Percentiles rank a stretch among this genome's conserved stretches.
phyloP scores from a whole-genome alignment of 2,797 vertebrate genomes.

The Ctenosaura bakeri region DNA sequence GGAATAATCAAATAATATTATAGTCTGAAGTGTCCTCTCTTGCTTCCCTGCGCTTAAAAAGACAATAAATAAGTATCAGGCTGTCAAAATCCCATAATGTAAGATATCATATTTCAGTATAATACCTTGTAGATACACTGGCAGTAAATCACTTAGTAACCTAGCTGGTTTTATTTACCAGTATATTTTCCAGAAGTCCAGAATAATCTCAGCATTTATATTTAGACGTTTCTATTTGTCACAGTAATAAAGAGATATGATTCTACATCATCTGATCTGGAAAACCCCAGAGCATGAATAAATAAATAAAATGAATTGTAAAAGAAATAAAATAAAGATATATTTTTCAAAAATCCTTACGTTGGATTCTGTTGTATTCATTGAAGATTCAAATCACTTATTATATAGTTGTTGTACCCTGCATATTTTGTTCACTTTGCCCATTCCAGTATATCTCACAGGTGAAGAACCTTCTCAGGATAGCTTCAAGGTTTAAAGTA shows the following conservation, averaged over 20 bases:
- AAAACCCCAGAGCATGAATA: neutral
- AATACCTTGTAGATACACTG: neutral
- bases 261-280: neutral
- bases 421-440: neutral
- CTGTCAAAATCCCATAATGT: conserved; percentile 7
- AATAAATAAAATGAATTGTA: neutral
- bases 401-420: neutral
- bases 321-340: neutral
- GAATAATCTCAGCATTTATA: neutral
- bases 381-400: neutral
- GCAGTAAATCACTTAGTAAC: neutral
- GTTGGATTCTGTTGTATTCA: neutral
- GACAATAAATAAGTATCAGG: conserved; percentile 4
- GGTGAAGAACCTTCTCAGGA: conserved; percentile 31
- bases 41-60: neutral
- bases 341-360: neutral
- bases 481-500: conserved; percentile 54
- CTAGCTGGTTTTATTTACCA: neutral
- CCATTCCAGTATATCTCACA: neutral
- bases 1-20: neutral
- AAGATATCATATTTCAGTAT: conserved; percentile 2
- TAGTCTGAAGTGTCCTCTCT: neutral
- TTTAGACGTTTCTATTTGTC: neutral
- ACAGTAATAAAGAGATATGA: neutral
- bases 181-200: conserved; percentile 7